phyloP scores from a whole-genome alignment of 1,140 invertebrate genomes.

The Spodoptera frugiperda region DNA sequence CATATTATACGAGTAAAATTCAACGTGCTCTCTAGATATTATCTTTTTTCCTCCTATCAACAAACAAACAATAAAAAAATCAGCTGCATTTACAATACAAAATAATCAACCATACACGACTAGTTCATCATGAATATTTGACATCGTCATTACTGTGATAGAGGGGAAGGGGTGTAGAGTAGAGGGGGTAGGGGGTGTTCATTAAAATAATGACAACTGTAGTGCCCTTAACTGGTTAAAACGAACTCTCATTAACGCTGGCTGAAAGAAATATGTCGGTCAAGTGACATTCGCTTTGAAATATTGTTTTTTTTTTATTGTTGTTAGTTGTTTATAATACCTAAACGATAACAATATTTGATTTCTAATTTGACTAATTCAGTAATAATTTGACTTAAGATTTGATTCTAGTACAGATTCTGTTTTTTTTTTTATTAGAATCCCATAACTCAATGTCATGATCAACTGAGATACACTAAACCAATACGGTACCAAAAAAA shows the following conservation, averaged over 20 bases:
- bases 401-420: too few relatives aligned
- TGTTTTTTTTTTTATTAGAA: too few relatives aligned
- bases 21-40: too few relatives aligned
- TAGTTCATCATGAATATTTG: constrained; percentile 52
- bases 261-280: constrained; percentile 51
- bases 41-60: too few relatives aligned
- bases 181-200: constrained; percentile 34
- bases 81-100: too few relatives aligned
- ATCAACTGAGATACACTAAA: too few relatives aligned
- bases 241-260: constrained; percentile 49
- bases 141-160: constrained; percentile 50
- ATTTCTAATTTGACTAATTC: background rate
- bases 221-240: constrained; percentile 53
- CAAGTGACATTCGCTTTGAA: constrained; percentile 44
- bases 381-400: too few relatives aligned
- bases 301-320: background rate
- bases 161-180: background rate
- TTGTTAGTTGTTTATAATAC: background rate
- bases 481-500: too few relatives aligned
- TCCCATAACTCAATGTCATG: too few relatives aligned
- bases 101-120: background rate
- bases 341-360: too few relatives aligned
- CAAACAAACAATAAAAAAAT: too few relatives aligned
- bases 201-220: constrained; percentile 64
- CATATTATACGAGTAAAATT: too few relatives aligned